Evolutionary conservation across 2,888 invertebrate species (phyloP).

Genomic region (Cheilosia vulpina): DNA sequence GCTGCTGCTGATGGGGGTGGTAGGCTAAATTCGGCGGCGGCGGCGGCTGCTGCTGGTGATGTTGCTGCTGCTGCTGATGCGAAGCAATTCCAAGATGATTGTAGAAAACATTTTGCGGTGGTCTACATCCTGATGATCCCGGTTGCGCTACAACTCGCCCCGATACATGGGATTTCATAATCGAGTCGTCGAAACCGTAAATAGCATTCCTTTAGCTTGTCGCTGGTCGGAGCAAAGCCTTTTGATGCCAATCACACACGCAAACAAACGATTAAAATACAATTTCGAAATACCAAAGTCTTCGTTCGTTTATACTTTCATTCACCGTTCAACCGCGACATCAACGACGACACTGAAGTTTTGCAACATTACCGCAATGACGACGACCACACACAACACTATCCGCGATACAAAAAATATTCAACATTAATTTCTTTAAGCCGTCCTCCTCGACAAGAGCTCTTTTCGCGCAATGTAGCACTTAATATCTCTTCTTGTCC

Average conservation of each 20-base stretch:
- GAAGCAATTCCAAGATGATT: slow-evolving; percentile 64
- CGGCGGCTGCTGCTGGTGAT: slow-evolving; percentile 52
- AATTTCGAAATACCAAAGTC: slow-evolving; percentile 47
- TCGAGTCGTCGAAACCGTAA: slow-evolving; percentile 52
- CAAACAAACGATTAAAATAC: slow-evolving; percentile 25
- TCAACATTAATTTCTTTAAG: slow-evolving; percentile 55
- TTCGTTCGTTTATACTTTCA: slow-evolving; percentile 31
- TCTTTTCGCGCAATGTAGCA: slow-evolving; percentile 70
- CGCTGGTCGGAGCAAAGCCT: slow-evolving; percentile 7
- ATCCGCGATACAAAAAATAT: slow-evolving; percentile 36
- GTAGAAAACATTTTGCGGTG: slow-evolving; percentile 58
- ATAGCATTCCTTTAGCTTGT: slow-evolving; percentile 66
- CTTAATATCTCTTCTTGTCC: slow-evolving; percentile 63
- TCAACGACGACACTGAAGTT: slow-evolving; percentile 54
- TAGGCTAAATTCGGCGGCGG: slow-evolving; percentile 70
- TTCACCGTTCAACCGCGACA: slow-evolving; percentile 60
- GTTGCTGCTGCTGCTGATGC: slow-evolving; percentile 61
- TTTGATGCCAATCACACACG: slow-evolving; percentile 33
- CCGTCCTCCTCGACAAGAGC: slow-evolving; percentile 62
- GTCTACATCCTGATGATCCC: slow-evolving; percentile 67
- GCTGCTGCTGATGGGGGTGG: slow-evolving; percentile 54
- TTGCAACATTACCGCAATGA: slow-evolving; percentile 69
- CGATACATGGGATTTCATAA: slow-evolving; percentile 74
- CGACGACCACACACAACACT: slow-evolving; percentile 57
- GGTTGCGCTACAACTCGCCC: slow-evolving; percentile 70